Conservation (phyloP, 2,797 vertebrate genomes). For the Synanceia verrucosa region DNA sequence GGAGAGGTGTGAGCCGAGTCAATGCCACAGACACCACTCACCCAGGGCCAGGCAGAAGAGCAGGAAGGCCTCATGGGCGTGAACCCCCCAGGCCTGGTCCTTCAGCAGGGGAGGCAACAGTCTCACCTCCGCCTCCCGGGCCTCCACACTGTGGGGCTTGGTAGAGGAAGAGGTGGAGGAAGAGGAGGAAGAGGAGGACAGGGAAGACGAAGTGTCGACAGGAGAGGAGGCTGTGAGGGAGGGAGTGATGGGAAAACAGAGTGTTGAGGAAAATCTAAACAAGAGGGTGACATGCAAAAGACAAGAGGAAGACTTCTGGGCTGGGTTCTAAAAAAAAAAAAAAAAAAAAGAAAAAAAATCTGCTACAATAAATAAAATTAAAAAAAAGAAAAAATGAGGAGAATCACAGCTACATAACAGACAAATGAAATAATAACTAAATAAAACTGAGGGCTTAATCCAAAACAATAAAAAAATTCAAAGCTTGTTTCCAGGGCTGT, state of each 20-base stretch:
- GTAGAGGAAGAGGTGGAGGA: conserved; percentile 81
- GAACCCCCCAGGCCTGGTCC: conserved; percentile 93
- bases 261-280: conserved; percentile 78
- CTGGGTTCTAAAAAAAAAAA: conserved; percentile 9
- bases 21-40: conserved; percentile 85
- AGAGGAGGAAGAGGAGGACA: conserved; percentile 83
- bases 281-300: conserved; percentile 45
- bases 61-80: conserved; percentile 86
- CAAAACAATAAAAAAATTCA: conserved; percentile 46
- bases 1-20: conserved; percentile 12
- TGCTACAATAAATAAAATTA: conserved; percentile 15
- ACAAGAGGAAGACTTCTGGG: not conserved
- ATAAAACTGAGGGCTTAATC: conserved; percentile 54
- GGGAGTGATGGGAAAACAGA: conserved; percentile 68
- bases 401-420: conserved; percentile 20
- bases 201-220: conserved; percentile 85
- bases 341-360: not conserved
- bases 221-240: conserved; percentile 88
- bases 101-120: conserved; percentile 93
- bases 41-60: conserved; percentile 97
- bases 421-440: conserved; percentile 68
- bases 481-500: conserved; percentile 65
- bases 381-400: not conserved
- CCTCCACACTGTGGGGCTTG: conserved; percentile 80
- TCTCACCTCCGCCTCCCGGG: conserved; percentile 76